phyloP scores from a whole-genome alignment of 1,140 invertebrate genomes.

The Asobara japonica region DNA sequence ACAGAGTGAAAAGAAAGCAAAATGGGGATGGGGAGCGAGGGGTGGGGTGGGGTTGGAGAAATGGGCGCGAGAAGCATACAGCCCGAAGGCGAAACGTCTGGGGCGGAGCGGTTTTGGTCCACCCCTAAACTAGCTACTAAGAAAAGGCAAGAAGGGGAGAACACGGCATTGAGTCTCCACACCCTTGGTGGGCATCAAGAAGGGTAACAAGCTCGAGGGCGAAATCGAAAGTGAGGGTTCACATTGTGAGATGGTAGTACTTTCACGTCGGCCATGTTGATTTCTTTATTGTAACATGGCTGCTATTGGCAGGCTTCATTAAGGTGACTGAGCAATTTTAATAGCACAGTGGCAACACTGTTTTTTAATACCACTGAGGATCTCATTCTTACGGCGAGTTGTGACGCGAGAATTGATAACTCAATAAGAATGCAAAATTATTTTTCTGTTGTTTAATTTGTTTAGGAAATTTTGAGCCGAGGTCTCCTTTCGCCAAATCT shows the following conservation, averaged over 20 bases:
- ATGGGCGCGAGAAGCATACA: constrained; percentile 33
- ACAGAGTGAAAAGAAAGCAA: not conserved
- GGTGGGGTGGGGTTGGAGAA: not conserved
- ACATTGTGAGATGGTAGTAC: not conserved
- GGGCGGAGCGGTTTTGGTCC: constrained; percentile 49
- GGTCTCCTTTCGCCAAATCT: no score
- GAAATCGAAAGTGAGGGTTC: constrained; percentile 55
- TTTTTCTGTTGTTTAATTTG: no score
- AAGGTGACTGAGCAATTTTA: no score
- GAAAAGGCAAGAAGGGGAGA: constrained; percentile 48
- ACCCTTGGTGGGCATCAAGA: constrained; percentile 45
- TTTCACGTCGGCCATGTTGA: constrained; percentile 52
- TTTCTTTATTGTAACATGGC: constrained; percentile 61
- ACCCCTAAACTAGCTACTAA: constrained; percentile 54
- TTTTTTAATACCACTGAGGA: no score
- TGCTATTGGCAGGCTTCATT: constrained; percentile 61
- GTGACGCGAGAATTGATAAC: no score
- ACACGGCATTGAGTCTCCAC: constrained; percentile 37
- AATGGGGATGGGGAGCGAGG: not conserved
- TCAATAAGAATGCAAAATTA: no score
- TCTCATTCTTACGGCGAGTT: no score
- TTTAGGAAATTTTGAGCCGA: no score
- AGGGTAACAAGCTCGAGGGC: constrained; percentile 55
- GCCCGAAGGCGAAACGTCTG: constrained; percentile 32
- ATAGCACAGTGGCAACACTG: no score